phyloP scores from a whole-genome alignment of 2,888 invertebrate species.

The Agonum fuliginosum region DNA sequence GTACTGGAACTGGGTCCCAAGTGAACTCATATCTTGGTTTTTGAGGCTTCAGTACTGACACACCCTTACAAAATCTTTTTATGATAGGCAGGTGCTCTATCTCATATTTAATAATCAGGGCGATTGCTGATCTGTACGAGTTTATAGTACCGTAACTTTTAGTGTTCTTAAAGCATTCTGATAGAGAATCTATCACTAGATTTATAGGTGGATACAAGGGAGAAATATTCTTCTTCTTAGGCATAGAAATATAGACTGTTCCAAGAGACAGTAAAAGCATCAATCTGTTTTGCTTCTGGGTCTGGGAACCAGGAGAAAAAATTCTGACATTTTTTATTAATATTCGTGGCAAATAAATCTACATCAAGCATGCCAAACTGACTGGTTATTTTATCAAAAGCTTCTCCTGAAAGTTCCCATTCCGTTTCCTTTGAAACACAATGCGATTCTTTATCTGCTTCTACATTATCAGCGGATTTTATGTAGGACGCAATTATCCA shows the following conservation, averaged over 20 bases:
- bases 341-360: constrained; percentile 1
- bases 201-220: background rate
- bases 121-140: constrained; percentile 64
- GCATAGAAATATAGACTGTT: background rate
- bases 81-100: constrained; percentile 61
- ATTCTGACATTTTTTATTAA: background rate
- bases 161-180: constrained; percentile 45
- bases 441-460: too few species aligned
- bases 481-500: background rate
- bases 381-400: background rate
- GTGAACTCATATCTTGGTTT: constrained; percentile 64
- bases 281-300: background rate
- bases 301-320: constrained; percentile 14
- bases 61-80: constrained; percentile 64
- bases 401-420: background rate
- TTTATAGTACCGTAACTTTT: constrained; percentile 64
- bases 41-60: constrained; percentile 62
- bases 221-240: background rate
- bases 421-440: background rate
- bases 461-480: background rate
- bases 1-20: constrained; percentile 64
- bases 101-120: constrained; percentile 61
- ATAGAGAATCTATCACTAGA: constrained; percentile 25
- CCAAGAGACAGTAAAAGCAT: background rate
- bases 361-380: background rate